phyloP scores from a whole-genome alignment of 2,888 invertebrate species.

The Sussaba pulchella region DNA sequence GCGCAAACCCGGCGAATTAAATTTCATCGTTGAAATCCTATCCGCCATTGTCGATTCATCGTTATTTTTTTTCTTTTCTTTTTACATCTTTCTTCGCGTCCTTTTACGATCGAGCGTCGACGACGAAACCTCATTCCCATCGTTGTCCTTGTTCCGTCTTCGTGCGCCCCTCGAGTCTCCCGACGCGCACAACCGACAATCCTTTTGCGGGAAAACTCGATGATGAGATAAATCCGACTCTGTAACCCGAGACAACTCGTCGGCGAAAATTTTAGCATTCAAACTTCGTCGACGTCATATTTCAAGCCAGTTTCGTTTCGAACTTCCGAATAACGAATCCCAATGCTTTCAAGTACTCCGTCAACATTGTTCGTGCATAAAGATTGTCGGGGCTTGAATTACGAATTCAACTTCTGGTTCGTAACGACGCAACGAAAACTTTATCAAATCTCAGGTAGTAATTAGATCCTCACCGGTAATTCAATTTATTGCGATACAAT shows the following conservation, averaged over 20 bases:
- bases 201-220: constrained; percentile 55
- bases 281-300: not conserved
- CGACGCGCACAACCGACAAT: constrained; percentile 32
- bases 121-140: not conserved
- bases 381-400: not conserved
- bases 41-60: not conserved
- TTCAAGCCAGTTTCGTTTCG: not conserved
- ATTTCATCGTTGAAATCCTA: not conserved
- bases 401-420: not conserved
- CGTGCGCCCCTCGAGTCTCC: not conserved
- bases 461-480: no score
- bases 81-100: no score
- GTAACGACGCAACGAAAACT: not conserved
- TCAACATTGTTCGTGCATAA: not conserved
- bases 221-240: constrained; percentile 33
- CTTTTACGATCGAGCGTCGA: not conserved
- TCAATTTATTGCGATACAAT: not conserved
- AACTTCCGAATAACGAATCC: constrained; percentile 14
- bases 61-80: no score
- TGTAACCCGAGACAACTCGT: not conserved
- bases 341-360: not conserved
- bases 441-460: no score
- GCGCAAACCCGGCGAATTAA: no score
- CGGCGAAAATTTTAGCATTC: not conserved
- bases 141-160: not conserved